Evolutionary conservation across 2,888 invertebrate species (phyloP), one percentile per base, ranked within the genome.

Genomic region (Limenitis camilla): DNA sequence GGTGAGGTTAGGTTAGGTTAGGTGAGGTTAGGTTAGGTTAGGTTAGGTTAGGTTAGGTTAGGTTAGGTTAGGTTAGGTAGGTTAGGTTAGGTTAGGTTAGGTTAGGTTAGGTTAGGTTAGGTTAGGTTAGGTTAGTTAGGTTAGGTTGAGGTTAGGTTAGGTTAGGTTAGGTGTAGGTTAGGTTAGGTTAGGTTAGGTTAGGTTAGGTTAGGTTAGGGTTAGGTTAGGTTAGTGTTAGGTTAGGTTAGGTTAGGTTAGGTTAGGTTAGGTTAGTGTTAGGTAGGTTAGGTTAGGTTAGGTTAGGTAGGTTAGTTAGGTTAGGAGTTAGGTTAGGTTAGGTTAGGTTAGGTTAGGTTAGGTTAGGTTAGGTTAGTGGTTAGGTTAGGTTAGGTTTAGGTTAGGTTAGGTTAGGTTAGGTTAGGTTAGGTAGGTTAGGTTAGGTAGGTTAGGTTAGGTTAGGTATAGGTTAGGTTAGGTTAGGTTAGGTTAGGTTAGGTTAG

Each of bases 161-260:
- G 53, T 53, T 53, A 53, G n/a, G n/a, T n/a, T n/a, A n/a, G n/a
- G n/a, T n/a, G n/a, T n/a, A n/a, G n/a, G n/a, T n/a, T n/a, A n/a
- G n/a, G n/a, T n/a, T n/a, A n/a, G n/a, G n/a, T n/a, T n/a, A n/a
- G n/a, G n/a, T n/a, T n/a, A n/a, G n/a, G n/a, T n/a, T n/a, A n/a
- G n/a, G n/a, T n/a, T n/a, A n/a, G n/a, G n/a, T n/a, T n/a, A n/a
- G n/a, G n/a, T n/a, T n/a, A n/a, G n/a, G n/a, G n/a, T n/a, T n/a
- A n/a, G n/a, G n/a, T n/a, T n/a, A n/a, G n/a, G n/a, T n/a, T n/a
- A n/a, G n/a, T n/a, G n/a, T n/a, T n/a, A n/a, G n/a, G n/a, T n/a
- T n/a, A n/a, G n/a, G n/a, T 53, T 53, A 53, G 53, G 53, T 53
- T 53, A 53, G 53, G 53, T 53, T 53, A 53, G 53, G 53, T 53